Evolutionary conservation across 2,797 vertebrate genomes (phyloP), one percentile per base, ranked within the genome.

Genomic region (Benthosema pterotum): DNA sequence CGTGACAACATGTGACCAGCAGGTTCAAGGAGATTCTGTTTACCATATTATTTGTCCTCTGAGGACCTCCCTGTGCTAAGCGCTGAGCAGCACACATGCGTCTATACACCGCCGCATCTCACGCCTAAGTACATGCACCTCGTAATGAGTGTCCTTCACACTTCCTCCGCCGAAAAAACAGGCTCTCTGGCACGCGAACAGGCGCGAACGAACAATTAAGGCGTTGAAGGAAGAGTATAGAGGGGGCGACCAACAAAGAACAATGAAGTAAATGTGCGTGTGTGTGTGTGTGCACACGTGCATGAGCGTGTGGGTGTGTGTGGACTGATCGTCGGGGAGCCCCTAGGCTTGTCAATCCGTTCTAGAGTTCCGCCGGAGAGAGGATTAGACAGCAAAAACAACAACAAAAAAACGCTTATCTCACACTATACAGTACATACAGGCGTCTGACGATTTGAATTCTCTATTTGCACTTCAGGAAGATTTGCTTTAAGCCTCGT

Each of bases 201-300:
- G 66, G 72, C 55, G 22, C 82, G 83, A 87, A 84, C 82, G 89
- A 77, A 77, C 83, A 89, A 90, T 90, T 89, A 84, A 38, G 32
- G 32, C 32, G 32, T 11, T 38, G 32, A 38, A 38, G 32, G 8
- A 38, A 38, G 32, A n/a, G n/a, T n/a, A n/a, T n/a, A n/a, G n/a
- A 38, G 8, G 11, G 32, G 32, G 11, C 32, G 32, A 38, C 32
- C 32, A 9, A 9, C 32, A 38, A 38, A 38, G 32, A 38, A n/a
- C n/a, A n/a, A 38, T 38, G 8, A 38, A 38, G 32, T 38, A 38
- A 38, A 7, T 38, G 32, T 38, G 32, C 32, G 32, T 38, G 32
- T 9, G 32, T 48, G 46, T 15, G 14, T 48, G 11, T 48, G 46
- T 2, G 15, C 4, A 22, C 4, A 8, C 9, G 32, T 8, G 8